phyloP scores from a whole-genome alignment of 2,113 vertebrate species.

The Varanus salvator region DNA sequence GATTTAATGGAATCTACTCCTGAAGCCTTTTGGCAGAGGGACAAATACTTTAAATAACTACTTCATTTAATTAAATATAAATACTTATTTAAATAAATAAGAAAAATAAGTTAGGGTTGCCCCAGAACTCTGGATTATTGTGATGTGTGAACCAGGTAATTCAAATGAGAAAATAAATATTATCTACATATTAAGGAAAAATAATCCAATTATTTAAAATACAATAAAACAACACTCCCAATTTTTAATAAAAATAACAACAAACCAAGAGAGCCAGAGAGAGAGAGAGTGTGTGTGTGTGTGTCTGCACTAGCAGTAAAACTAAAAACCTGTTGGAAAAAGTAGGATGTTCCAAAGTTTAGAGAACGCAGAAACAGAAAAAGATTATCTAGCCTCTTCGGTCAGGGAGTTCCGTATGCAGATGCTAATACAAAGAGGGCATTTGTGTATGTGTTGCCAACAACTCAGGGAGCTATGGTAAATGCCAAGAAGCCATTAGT shows the following conservation, averaged over 20 bases:
- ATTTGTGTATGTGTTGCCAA: neutral
- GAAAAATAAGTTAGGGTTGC: too few relatives aligned
- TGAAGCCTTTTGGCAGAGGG: too few relatives aligned
- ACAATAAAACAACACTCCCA: too few relatives aligned
- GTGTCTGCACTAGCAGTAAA: neutral
- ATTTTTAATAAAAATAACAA: neutral
- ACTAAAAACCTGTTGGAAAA: neutral
- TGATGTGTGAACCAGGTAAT: too few relatives aligned
- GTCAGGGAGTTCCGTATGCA: neutral
- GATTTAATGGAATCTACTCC: too few relatives aligned
- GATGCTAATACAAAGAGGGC: neutral
- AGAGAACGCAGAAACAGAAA: neutral
- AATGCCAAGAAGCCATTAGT: neutral
- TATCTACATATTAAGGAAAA: too few relatives aligned
- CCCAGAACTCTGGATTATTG: too few relatives aligned
- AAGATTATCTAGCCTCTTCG: neutral
- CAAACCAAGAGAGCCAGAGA: neutral
- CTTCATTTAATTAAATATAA: too few relatives aligned
- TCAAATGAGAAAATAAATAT: too few relatives aligned
- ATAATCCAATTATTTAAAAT: too few relatives aligned
- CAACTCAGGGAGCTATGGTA: neutral
- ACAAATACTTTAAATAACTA: too few relatives aligned
- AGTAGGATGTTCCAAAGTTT: neutral
- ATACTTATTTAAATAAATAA: too few relatives aligned
- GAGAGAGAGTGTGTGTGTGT: neutral